Evolutionary conservation across 2,113 vertebrate species (phyloP).

Genomic region (Hypomesus transpacificus): DNA sequence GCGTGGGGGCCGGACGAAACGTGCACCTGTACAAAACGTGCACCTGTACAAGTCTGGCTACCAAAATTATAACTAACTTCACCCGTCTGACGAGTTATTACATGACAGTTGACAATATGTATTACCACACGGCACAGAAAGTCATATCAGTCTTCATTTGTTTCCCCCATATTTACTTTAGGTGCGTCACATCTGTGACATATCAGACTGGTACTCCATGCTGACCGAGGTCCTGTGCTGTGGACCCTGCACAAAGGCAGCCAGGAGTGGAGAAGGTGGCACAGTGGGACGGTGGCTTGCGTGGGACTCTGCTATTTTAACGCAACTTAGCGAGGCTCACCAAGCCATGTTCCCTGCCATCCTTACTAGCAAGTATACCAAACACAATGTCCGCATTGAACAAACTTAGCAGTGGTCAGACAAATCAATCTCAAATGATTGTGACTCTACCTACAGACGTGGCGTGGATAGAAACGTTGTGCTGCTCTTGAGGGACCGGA

Average conservation of each 20-base stretch:
- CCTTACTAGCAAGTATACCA: constrained; percentile 10
- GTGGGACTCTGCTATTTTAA: constrained; percentile 16
- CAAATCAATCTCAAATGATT: background rate
- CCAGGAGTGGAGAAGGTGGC: background rate
- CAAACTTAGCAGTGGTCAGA: background rate
- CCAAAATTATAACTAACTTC: too few species aligned
- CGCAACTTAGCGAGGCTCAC: constrained; percentile 18
- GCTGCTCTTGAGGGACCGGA: too few species aligned
- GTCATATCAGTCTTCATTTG: too few species aligned
- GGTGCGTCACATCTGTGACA: constrained; percentile 28
- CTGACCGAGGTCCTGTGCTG: constrained; percentile 9
- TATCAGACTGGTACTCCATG: constrained; percentile 22
- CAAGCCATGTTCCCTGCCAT: constrained; percentile 30
- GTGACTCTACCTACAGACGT: constrained; percentile 8
- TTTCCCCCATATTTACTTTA: background rate
- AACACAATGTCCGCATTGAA: background rate
- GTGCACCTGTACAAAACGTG: too few species aligned
- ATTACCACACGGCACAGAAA: too few species aligned
- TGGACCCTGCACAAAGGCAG: background rate
- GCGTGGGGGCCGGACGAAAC: too few species aligned
- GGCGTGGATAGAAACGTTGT: constrained; percentile 28
- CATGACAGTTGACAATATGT: too few species aligned
- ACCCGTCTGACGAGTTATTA: too few species aligned
- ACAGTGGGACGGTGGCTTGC: constrained; percentile 12
- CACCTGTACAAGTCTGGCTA: too few species aligned